Evolutionary conservation across 2,888 invertebrate genomes (phyloP), one percentile per base, ranked within the genome.

Genomic region (Pollenia labialis): DNA sequence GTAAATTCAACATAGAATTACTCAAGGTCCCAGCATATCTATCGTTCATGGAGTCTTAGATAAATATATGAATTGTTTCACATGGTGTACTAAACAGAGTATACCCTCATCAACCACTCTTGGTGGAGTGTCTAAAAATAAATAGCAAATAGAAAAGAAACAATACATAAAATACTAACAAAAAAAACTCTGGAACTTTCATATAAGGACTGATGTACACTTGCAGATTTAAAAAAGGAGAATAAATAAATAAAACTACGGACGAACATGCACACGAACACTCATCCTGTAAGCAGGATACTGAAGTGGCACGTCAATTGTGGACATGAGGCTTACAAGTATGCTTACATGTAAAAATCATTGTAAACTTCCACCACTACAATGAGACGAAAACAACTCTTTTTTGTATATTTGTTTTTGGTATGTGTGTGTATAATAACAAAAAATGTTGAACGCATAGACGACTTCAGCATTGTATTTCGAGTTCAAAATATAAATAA

Each of bases 341-440:
- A 90, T 90, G 90, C 91, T 92, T 92, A 91, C 91, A 92, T 90
- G 91, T 89, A 89, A 91, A 69, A 92, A 91, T 91, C 92, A 91
- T 88, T 90, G 90, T 89, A 90, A 90, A 90, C 89, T 90, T 86
- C 89, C 40, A 54, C 16, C 87, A 88, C 87, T 48, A 76, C 11
- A 50, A 64, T 58, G 60, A 76, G 16, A 10, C 42, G 10, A 81
- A 77, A 75, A 71, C 56, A 18, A 12, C 9, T 16, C 8, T 52
- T 50, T 16, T 16, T 52, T 52, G 7, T 23, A 14, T 18, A 23
- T 48, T 48, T 58, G 1, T 9, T 54, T 8, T 7, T 16, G 8
- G 23, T n/a, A 42, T 62, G 42, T 2, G 42, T 42, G 40, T 3
- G n/a, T 32, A 16, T 64, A 12, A 2, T 6, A n/a, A 54, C 14